A percentile compares a stretch with the other conserved stretches of the same genome.
Conservation (phyloP, 2,888 invertebrate species). For the Brassicogethes aeneus region DNA sequence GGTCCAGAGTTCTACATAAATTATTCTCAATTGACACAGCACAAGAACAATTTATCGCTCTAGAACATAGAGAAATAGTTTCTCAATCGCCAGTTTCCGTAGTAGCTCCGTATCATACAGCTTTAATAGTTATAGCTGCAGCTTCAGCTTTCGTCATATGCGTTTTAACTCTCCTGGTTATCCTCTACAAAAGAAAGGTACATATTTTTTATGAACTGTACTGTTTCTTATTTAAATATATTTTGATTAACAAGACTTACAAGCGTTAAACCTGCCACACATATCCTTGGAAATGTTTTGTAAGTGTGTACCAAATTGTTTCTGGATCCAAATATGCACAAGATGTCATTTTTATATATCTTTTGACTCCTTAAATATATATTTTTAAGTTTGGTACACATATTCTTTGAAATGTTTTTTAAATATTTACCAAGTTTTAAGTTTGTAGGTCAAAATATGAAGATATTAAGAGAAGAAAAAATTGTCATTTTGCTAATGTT, state of each 20-base stretch:
- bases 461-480: too few species aligned
- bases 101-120: conserved; percentile 65
- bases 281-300: too few species aligned
- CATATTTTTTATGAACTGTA: conserved; percentile 7
- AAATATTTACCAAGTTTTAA: too few species aligned
- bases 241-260: conserved; percentile 1
- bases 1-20: conserved; percentile 53
- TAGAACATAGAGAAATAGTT: conserved; percentile 60
- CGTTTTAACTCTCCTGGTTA: conserved; percentile 63
- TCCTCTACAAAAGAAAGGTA: conserved; percentile 61
- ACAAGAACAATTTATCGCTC: conserved; percentile 40
- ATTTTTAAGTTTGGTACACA: too few species aligned
- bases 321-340: too few species aligned
- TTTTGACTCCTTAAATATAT: too few species aligned
- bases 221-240: background rate
- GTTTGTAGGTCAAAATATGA: too few species aligned
- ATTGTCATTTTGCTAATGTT: too few species aligned
- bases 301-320: too few species aligned
- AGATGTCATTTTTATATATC: too few species aligned
- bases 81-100: conserved; percentile 59
- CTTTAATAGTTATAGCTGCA: conserved; percentile 66
- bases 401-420: too few species aligned
- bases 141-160: conserved; percentile 74
- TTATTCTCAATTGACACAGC: conserved; percentile 36
- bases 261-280: too few species aligned